phyloP scores from a whole-genome alignment of 2,113 vertebrate genomes.

The Salvelinus alpinus region DNA sequence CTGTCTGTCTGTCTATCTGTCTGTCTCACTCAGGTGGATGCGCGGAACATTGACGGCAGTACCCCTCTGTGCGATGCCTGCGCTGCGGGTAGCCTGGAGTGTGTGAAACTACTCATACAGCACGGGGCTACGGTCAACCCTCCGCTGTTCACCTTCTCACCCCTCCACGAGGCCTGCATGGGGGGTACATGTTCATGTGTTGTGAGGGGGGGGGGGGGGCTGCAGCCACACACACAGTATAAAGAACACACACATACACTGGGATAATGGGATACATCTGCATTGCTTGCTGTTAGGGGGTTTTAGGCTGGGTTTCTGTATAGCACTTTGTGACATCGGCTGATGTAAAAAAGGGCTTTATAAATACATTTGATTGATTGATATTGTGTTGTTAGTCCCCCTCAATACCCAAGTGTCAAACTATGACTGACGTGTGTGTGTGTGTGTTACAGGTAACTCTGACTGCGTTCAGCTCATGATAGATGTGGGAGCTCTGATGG shows the following conservation, averaged over 20 bases:
- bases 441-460: conserved; percentile 71
- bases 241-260: not conserved
- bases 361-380: too few relatives aligned
- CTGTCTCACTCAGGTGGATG: conserved; percentile 79
- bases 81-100: conserved; percentile 83
- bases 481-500: conserved; percentile 80
- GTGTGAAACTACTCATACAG: conserved; percentile 80
- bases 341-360: too few relatives aligned
- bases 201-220: not conserved
- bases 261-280: not conserved
- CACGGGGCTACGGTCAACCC: conserved; percentile 88
- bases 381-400: too few relatives aligned
- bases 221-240: not conserved
- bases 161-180: conserved; percentile 92
- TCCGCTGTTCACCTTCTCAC: conserved; percentile 79
- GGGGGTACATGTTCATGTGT: conserved; percentile 69
- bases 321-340: too few relatives aligned
- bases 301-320: too few relatives aligned
- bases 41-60: conserved; percentile 88
- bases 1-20: not conserved
- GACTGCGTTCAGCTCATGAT: conserved; percentile 85
- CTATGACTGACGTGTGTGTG: not conserved
- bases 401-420: not conserved
- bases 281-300: too few relatives aligned
- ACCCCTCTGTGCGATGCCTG: conserved; percentile 89